Evolutionary conservation across 1,140 invertebrate species (phyloP).

Genomic region (Danaus melanippus): DNA sequence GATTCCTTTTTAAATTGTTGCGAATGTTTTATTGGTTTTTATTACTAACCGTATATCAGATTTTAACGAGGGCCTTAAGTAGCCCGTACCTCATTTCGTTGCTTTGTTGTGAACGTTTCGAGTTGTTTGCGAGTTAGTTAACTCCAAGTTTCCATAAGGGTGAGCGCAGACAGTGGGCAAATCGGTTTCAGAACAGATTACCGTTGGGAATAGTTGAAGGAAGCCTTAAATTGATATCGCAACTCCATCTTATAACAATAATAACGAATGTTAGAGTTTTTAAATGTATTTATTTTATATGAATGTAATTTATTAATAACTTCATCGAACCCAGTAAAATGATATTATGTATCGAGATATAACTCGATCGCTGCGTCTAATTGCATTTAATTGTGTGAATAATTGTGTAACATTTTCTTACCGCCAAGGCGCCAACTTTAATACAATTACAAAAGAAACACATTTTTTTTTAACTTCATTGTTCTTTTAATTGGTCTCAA

Average conservation of each 20-base stretch:
- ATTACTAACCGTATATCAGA: conserved; percentile 66
- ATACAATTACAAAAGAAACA: too few species aligned
- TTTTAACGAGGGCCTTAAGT: conserved; percentile 65
- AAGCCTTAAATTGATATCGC: too few species aligned
- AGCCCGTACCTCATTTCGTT: conserved; percentile 61
- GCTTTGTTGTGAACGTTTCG: conserved; percentile 50
- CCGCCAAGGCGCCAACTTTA: too few species aligned
- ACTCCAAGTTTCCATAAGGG: conserved; percentile 4
- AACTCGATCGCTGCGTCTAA: conserved; percentile 7
- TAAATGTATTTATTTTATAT: not conserved
- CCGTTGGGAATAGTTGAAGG: too few species aligned
- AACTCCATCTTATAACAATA: not conserved
- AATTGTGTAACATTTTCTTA: not conserved
- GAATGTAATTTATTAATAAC: not conserved
- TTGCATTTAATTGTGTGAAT: conserved; percentile 11
- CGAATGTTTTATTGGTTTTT: conserved; percentile 69
- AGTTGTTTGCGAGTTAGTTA: conserved; percentile 21
- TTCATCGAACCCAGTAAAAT: not conserved
- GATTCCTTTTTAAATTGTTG: conserved; percentile 67
- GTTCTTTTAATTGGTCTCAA: too few species aligned
- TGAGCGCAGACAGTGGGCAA: too few species aligned
- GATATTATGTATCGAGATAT: too few species aligned
- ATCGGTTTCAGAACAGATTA: too few species aligned
- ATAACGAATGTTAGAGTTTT: not conserved
- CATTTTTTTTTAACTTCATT: too few species aligned